These are phyloP conservation scores for Drosophila algonquin DNA, from an alignment of 2,888 invertebrate species.

Conservation along the genomic window DNA sequence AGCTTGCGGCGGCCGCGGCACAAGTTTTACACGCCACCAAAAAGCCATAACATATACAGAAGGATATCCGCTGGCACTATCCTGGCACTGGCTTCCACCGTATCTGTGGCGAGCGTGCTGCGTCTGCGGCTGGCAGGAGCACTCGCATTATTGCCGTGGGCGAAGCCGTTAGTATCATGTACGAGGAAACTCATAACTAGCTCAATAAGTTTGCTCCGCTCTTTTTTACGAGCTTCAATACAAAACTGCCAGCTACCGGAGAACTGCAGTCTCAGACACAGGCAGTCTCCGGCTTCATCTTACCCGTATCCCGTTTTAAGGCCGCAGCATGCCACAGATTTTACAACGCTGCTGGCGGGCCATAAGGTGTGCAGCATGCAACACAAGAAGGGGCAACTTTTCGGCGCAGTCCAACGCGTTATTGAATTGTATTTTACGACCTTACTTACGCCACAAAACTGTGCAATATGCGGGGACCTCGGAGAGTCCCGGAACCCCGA, in stretches of 20 bases:
- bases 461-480: constrained; percentile 59
- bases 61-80: constrained; percentile 32
- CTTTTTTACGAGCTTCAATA: constrained; percentile 72
- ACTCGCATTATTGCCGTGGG: constrained; percentile 66
- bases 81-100: constrained; percentile 6
- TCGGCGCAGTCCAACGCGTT: constrained; percentile 54
- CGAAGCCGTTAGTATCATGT: constrained; percentile 72
- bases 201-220: constrained; percentile 77
- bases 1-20: constrained; percentile 37
- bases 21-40: constrained; percentile 69
- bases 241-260: neutral
- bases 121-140: constrained; percentile 31
- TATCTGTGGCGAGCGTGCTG: neutral
- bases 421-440: constrained; percentile 79
- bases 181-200: constrained; percentile 77
- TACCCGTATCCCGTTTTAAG: constrained; percentile 59
- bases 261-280: constrained; percentile 2
- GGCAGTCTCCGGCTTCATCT: constrained; percentile 16
- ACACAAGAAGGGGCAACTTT: constrained; percentile 33
- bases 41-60: constrained; percentile 68
- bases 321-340: constrained; percentile 68
- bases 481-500: neutral
- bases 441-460: constrained; percentile 62
- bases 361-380: constrained; percentile 50
- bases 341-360: constrained; percentile 67